A percentile compares a stretch with the other conserved stretches of the same genome.
phyloP scores from a whole-genome alignment of 2,888 invertebrate species.

The Noctua comes region DNA sequence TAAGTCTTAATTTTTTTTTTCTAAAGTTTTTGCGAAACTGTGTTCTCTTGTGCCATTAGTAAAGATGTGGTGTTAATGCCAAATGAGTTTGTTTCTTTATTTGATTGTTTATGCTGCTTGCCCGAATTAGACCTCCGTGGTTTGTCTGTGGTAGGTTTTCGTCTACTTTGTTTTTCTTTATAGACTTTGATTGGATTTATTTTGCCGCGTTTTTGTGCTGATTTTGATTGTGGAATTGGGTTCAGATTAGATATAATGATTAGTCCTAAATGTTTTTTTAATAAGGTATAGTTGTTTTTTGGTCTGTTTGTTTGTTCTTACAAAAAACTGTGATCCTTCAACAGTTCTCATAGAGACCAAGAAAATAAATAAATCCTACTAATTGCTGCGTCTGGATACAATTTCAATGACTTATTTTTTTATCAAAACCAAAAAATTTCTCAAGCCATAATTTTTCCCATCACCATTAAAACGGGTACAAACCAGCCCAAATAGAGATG shows the following conservation, averaged over 20 bases:
- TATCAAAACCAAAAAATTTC: constrained; percentile 10
- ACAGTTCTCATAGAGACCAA: neutral
- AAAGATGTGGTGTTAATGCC: constrained; percentile 73
- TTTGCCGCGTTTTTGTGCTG: constrained; percentile 55
- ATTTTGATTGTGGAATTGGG: constrained; percentile 46
- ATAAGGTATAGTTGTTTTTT: constrained; percentile 11
- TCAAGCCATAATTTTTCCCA: constrained; percentile 42
- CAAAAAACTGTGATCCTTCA: neutral
- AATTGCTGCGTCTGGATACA: neutral
- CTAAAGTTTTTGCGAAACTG: constrained; percentile 80
- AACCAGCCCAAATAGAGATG: constrained; percentile 51
- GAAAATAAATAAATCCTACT: neutral
- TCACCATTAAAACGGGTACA: constrained; percentile 30
- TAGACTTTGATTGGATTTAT: constrained; percentile 54
- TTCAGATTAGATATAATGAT: constrained; percentile 40
- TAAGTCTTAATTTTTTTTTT: constrained; percentile 83
- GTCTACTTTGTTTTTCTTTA: constrained; percentile 58
- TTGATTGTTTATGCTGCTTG: constrained; percentile 74
- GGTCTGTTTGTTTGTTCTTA: constrained; percentile 6
- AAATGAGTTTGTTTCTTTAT: constrained; percentile 78
- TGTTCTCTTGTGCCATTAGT: constrained; percentile 79
- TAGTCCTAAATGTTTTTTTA: constrained; percentile 32
- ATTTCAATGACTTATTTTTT: constrained; percentile 18
- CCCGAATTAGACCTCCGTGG: constrained; percentile 68
- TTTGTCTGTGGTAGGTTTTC: constrained; percentile 47